phyloP scores from a whole-genome alignment of 2,113 vertebrate species.

The Pagrus major region DNA sequence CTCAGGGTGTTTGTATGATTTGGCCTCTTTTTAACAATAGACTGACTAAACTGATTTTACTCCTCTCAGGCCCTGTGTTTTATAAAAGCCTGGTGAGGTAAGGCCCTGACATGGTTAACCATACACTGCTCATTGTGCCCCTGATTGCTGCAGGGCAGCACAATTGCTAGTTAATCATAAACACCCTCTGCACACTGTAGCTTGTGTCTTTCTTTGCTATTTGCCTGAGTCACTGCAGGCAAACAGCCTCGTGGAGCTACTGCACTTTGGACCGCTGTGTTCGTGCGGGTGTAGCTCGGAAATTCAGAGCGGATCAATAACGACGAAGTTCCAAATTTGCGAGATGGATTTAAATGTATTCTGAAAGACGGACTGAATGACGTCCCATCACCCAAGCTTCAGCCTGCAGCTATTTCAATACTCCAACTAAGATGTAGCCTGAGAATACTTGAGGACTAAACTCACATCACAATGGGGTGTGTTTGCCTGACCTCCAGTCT shows the following conservation, averaged over 20 bases:
- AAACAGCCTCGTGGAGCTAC: slow-evolving; percentile 3
- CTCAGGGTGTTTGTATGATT: background rate
- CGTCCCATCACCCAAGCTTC: background rate
- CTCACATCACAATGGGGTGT: slow-evolving; percentile 57
- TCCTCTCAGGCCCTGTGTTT: background rate
- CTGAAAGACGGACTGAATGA: background rate
- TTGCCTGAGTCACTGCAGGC: slow-evolving; percentile 17
- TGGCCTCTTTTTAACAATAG: background rate
- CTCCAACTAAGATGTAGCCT: slow-evolving; percentile 57
- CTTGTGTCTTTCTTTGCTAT: slow-evolving; percentile 34
- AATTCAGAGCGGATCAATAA: background rate
- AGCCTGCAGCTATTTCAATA: background rate
- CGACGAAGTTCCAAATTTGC: background rate
- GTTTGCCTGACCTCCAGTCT: slow-evolving; percentile 69
- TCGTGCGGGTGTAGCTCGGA: background rate
- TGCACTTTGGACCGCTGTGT: slow-evolving; percentile 66
- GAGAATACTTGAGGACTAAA: slow-evolving; percentile 42
- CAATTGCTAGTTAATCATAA: slow-evolving; percentile 73
- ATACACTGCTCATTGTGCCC: background rate
- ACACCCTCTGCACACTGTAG: slow-evolving; percentile 48
- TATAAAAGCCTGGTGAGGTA: background rate
- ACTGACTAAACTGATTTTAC: background rate
- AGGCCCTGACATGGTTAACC: background rate
- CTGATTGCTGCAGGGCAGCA: slow-evolving; percentile 11
- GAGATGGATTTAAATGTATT: background rate